Base-by-base conservation (phyloP, 2,888 invertebrate species). In the Muschampia plurimacula region DNA sequence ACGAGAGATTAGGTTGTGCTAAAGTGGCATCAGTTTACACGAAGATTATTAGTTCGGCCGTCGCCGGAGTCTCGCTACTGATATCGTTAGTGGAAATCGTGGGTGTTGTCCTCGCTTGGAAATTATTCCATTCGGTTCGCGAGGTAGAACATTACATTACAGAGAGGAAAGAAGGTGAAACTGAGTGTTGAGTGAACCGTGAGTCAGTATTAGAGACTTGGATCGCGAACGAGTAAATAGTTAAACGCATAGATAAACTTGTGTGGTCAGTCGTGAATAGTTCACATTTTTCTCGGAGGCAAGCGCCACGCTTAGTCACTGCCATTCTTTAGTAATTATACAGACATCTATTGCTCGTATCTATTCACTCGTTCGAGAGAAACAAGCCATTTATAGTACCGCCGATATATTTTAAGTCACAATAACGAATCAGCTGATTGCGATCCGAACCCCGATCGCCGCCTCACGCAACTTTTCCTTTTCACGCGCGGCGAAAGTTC, bases 11-110 rank as follows among this genome's bases (percentile, higher is more conserved):
- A 59, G 94, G 94, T 59, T 94, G 93, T 85, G 93, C 93, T 77
- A 93, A 93, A 84, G 94, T 94, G 73, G 94, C 94, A 0, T 80
- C 93, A n/a, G 94, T 93, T 32, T 94, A 94, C 76, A 91, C 92
- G 0, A 93, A 93, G 82, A 94, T 94, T 69, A 93, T 94, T 77
- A 92, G 92, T 74, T 93, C 93, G 0, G 91, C 91, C 0, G 86
- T 94, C 0, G 93, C 93, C 9, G 93, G 92, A 13, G 90, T 91
- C 49, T 91, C 93, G 0, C 77, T 93, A 10, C 75, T 94, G 5
- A 92, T 93, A 10, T 88, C 89, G 2, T 55, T 93, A 46, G 77
- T 93, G 46, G 93, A 93, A 77, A 88, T 93, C 15, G 85, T 86
- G 2, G 92, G 93, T 62, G 84, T 89, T 4, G 81, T 92, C 12